Evolutionary conservation across 2,113 vertebrate genomes (phyloP), one percentile per base, ranked within the genome.

Genomic region (Lathamus discolor): DNA sequence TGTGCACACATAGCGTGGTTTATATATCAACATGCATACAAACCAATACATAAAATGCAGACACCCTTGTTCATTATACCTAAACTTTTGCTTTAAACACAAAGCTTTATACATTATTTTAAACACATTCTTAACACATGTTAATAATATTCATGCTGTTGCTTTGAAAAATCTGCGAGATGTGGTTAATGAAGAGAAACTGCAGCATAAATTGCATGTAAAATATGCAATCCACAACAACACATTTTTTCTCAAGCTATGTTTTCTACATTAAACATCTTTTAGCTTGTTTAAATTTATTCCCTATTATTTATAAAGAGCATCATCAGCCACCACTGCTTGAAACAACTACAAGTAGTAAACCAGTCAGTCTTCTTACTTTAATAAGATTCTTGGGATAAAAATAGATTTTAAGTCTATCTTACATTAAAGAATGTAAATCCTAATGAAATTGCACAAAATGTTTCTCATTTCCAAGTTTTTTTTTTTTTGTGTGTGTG

Each of bases 121-220:
- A 96, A 97, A 95, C 94, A 95, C 92, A 97, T 97, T 97, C 97
- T 96, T 97, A 98, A 92, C 97, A 97, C 96, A 98, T 98, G 97
- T 97, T 98, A 98, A 98, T 98, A 97, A 97, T 97, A 98, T 98
- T 97, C 96, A 97, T 91, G 93, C 90, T 74, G 88, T 88, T 92
- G 81, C 94, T 97, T 95, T 97, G 97, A 98, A 97, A 98, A 98
- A 97, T 97, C 96, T 97, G 91, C 4, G 80, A 97, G 95, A 97
- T 98, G 96, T 97, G 97, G 95, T 97, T 98, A 98, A 98, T 98
- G 97, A 98, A 98, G 97, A 98, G 97, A 98, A 98, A 97, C 97
- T 97, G 91, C 95, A 96, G 95, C 90, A 97, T 98, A 98, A 98
- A 97, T 98, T 98, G 94, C 95, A 98, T 94, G 83, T 96, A 98